Evolutionary conservation across 2,888 invertebrate genomes (phyloP).

Genomic region (Carpatolechia fugitivella): DNA sequence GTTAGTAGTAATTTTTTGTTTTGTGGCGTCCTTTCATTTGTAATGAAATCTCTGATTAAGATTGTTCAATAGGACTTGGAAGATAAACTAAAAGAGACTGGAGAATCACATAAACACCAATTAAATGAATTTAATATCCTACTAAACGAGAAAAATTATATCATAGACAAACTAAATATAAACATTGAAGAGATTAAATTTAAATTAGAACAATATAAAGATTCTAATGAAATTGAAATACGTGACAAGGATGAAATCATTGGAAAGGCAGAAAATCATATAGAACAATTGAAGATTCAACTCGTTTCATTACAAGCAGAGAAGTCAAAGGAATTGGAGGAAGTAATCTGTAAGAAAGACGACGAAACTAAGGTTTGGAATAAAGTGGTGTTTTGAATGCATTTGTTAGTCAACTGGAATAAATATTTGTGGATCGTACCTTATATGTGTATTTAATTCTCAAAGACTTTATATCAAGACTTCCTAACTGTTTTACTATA

Average conservation of each 20-base stretch:
- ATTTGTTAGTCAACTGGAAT: not conserved
- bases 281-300: constrained; percentile 40
- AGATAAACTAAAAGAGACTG: constrained; percentile 39
- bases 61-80: constrained; percentile 53
- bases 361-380: constrained; percentile 61
- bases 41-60: constrained; percentile 26
- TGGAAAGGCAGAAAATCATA: constrained; percentile 32
- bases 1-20: constrained; percentile 45
- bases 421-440: no score
- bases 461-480: no score
- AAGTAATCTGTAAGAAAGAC: constrained; percentile 43
- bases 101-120: constrained; percentile 32
- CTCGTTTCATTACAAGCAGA: constrained; percentile 40
- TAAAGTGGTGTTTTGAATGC: constrained; percentile 31
- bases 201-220: no score
- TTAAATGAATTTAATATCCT: constrained; percentile 32
- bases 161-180: constrained; percentile 35
- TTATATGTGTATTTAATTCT: no score
- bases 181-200: constrained; percentile 41
- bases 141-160: constrained; percentile 36
- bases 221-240: constrained; percentile 44
- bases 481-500: no score
- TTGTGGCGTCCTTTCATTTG: constrained; percentile 32
- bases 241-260: constrained; percentile 41
- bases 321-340: constrained; percentile 43